Evolutionary conservation across 2,888 invertebrate species (phyloP).

Genomic region (Sinotaia quadrata): DNA sequence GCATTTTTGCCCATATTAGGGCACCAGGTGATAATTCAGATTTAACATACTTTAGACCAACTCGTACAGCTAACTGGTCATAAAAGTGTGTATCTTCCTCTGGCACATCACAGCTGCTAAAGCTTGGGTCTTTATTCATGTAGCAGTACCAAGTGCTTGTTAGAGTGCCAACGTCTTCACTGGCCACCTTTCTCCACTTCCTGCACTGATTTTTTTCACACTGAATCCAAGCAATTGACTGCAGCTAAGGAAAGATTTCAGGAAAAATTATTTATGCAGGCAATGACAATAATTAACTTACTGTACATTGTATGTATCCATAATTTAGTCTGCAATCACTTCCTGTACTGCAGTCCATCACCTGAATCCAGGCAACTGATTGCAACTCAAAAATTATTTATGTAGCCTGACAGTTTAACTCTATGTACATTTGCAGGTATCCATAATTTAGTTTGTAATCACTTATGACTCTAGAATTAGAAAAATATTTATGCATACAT

Average conservation of each 20-base stretch:
- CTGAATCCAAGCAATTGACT: slow-evolving; percentile 64
- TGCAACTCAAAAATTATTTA: too few relatives aligned
- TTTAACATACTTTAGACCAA: slow-evolving; percentile 56
- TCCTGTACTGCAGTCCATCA: too few relatives aligned
- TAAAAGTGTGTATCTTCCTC: slow-evolving; percentile 57
- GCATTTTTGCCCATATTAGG: slow-evolving; percentile 66
- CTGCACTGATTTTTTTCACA: slow-evolving; percentile 64
- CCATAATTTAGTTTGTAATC: too few relatives aligned
- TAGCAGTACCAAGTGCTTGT: slow-evolving; percentile 59
- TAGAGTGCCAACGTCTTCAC: slow-evolving; percentile 35
- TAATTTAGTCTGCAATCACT: too few relatives aligned
- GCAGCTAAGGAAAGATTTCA: slow-evolving; percentile 45
- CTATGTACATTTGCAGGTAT: too few relatives aligned
- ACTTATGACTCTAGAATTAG: too few relatives aligned
- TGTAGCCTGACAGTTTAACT: too few relatives aligned
- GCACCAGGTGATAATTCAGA: slow-evolving; percentile 55
- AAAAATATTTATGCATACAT: too few relatives aligned
- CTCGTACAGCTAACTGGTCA: slow-evolving; percentile 56
- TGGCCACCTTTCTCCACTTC: slow-evolving; percentile 62
- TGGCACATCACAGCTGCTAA: slow-evolving; percentile 48
- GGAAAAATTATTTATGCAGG: too few relatives aligned
- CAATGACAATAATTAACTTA: too few relatives aligned
- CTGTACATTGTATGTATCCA: too few relatives aligned
- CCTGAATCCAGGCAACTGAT: too few relatives aligned
- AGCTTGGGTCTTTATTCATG: slow-evolving; percentile 55